A percentile compares a stretch with the other conserved stretches of the same genome.
These are phyloP conservation scores for Desmodus rotundus DNA, from an alignment of 2,113 vertebrate species.

Conservation along the genomic window DNA sequence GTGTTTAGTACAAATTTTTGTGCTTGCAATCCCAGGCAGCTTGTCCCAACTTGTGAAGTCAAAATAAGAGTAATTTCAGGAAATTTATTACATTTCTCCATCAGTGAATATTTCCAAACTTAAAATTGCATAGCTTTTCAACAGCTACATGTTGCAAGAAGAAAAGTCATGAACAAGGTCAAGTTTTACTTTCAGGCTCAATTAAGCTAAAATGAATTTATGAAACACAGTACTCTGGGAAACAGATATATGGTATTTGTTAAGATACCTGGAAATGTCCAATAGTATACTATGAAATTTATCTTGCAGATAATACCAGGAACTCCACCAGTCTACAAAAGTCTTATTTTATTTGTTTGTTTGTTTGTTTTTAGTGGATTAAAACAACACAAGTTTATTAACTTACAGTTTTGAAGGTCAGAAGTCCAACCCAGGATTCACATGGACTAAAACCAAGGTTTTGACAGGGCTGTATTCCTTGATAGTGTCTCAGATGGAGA, in stretches of 20 bases:
- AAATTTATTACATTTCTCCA: background rate
- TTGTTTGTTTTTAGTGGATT: no score
- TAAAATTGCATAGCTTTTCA: slow-evolving; percentile 3
- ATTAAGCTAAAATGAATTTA: background rate
- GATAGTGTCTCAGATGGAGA: no score
- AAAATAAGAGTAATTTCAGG: background rate
- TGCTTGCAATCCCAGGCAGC: background rate
- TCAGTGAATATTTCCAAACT: background rate
- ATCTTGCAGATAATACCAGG: background rate
- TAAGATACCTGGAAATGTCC: background rate
- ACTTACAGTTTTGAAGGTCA: no score
- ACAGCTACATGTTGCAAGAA: background rate
- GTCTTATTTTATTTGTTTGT: background rate
- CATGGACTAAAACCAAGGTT: no score
- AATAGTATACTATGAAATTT: background rate
- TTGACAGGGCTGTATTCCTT: no score
- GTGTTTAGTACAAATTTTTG: background rate
- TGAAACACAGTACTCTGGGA: background rate
- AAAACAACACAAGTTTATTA: no score
- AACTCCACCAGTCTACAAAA: background rate
- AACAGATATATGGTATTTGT: background rate
- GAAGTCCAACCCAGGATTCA: no score
- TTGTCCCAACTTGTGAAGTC: background rate
- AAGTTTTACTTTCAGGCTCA: background rate
- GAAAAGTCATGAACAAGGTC: background rate